These are phyloP conservation scores for Papilio polytes DNA, from an alignment of 1,140 invertebrate genomes.

Conservation along the genomic window DNA sequence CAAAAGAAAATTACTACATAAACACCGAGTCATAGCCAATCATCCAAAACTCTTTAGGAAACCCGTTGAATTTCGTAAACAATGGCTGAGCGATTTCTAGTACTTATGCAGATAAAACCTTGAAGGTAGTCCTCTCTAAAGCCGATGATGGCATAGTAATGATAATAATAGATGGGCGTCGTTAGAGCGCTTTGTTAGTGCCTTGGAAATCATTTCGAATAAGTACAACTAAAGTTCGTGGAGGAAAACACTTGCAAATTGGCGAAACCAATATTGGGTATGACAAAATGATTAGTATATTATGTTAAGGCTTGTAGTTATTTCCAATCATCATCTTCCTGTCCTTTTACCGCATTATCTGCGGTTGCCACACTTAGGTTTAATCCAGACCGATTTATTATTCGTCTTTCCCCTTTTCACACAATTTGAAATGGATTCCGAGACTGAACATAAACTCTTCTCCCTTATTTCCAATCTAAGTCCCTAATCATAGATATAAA, in stretches of 20 bases:
- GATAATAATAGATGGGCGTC: conserved; percentile 48
- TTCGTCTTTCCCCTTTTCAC: too few relatives aligned
- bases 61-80: conserved; percentile 7
- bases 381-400: too few relatives aligned
- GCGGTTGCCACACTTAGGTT: too few relatives aligned
- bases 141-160: conserved; percentile 53
- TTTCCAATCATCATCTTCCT: too few relatives aligned
- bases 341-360: too few relatives aligned
- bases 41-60: conserved; percentile 5
- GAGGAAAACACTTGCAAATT: conserved; percentile 34
- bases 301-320: too few relatives aligned
- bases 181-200: conserved; percentile 49
- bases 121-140: conserved; percentile 53
- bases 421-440: too few relatives aligned
- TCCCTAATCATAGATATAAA: too few relatives aligned
- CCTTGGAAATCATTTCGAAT: conserved; percentile 42
- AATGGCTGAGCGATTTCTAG: conserved; percentile 18
- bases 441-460: too few relatives aligned
- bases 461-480: too few relatives aligned
- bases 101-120: conserved; percentile 46
- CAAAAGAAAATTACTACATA: background rate
- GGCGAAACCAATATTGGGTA: too few relatives aligned
- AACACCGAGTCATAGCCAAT: background rate
- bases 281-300: too few relatives aligned
- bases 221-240: conserved; percentile 21